A percentile compares a stretch with the other conserved stretches of the same genome.
Evolutionary conservation across 2,113 vertebrate species (phyloP).

Genomic region (Pogona vitticeps): DNA sequence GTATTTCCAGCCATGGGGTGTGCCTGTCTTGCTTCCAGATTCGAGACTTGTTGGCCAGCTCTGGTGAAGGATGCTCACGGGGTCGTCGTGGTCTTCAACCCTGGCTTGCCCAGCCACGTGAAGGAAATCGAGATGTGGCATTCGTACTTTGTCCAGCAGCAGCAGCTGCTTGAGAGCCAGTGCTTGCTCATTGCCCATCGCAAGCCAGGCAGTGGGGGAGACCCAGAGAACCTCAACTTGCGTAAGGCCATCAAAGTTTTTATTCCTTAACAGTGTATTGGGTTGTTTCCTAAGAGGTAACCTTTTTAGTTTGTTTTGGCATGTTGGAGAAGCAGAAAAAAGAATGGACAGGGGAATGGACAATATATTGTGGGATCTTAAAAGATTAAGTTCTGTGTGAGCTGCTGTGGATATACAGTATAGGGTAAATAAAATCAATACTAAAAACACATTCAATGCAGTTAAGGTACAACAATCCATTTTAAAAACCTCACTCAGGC

Average conservation of each 20-base stretch:
- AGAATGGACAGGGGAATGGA: no score
- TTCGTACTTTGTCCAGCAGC: conserved; percentile 88
- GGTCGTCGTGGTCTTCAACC: conserved; percentile 91
- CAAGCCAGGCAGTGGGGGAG: conserved; percentile 83
- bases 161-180: conserved; percentile 84
- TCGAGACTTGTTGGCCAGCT: conserved; percentile 96
- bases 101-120: conserved; percentile 88
- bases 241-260: conserved; percentile 79
- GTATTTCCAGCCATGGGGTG: background rate
- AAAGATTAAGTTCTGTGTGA: no score
- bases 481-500: no score
- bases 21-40: conserved; percentile 73
- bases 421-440: no score
- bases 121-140: conserved; percentile 92
- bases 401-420: no score
- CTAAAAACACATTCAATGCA: no score
- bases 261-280: background rate
- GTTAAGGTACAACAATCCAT: no score
- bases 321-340: no score
- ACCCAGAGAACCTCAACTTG: conserved; percentile 75
- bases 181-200: conserved; percentile 94
- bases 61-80: conserved; percentile 90
- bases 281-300: background rate
- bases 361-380: no score
- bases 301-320: background rate